A percentile compares a stretch with the other conserved stretches of the same genome.
phyloP scores from a whole-genome alignment of 2,888 invertebrate genomes.

The Carterocephalus palaemon region DNA sequence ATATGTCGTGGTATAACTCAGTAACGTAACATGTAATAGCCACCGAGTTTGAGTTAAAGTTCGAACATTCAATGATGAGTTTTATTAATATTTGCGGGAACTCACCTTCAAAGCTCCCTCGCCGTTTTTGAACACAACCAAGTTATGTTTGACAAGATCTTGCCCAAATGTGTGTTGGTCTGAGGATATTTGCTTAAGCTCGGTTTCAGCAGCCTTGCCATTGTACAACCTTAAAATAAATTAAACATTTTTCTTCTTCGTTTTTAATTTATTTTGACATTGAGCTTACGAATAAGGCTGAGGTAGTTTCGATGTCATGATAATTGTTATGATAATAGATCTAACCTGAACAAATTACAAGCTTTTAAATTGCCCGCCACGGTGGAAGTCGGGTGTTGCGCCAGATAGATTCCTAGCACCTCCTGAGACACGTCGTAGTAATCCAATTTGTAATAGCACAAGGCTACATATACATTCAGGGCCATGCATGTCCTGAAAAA shows the following conservation, averaged over 20 bases:
- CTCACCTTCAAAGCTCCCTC: constrained; percentile 93
- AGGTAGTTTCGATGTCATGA: not conserved
- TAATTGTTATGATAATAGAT: not conserved
- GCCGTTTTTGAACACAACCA: constrained; percentile 96
- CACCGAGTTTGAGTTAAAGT: no score
- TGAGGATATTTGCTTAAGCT: constrained; percentile 89
- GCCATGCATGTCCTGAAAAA: constrained; percentile 91
- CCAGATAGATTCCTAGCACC: constrained; percentile 95
- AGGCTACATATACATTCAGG: constrained; percentile 96
- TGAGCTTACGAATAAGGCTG: not conserved
- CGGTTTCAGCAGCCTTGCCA: constrained; percentile 95
- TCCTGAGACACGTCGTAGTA: constrained; percentile 99
- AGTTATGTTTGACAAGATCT: constrained; percentile 95
- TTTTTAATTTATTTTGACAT: no score
- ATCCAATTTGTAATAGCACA: constrained; percentile 99
- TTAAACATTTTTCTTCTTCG: no score
- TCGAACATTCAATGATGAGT: no score
- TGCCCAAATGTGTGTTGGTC: constrained; percentile 89
- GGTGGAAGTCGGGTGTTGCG: constrained; percentile 94
- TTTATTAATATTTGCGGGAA: not conserved
- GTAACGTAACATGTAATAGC: no score
- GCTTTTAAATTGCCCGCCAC: constrained; percentile 96
- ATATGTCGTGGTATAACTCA: no score
- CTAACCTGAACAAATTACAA: constrained; percentile 79
- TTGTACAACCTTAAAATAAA: constrained; percentile 86